Percentiles rank a stretch among this genome's conserved stretches.
Conservation (phyloP, 2,113 vertebrate species). For the Greenwoodochromis staneri region DNA sequence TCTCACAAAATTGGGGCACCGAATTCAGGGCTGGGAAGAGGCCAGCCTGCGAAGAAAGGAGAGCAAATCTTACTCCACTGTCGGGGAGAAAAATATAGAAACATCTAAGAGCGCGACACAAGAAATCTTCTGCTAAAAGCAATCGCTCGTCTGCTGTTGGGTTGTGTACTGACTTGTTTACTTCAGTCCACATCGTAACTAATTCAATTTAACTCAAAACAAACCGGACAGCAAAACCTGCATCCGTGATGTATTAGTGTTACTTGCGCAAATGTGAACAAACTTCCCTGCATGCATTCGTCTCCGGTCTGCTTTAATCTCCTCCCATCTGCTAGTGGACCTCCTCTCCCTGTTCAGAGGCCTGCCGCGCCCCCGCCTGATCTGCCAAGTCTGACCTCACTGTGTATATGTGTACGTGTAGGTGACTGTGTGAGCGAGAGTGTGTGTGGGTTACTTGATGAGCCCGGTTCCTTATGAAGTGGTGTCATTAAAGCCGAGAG, state of each 20-base stretch:
- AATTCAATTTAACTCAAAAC: background rate
- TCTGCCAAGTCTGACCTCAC: slow-evolving; percentile 58
- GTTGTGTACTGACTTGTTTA: background rate
- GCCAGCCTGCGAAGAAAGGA: background rate
- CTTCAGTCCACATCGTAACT: background rate
- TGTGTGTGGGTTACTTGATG: slow-evolving; percentile 57
- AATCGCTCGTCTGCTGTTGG: background rate
- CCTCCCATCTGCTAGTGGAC: slow-evolving; percentile 70
- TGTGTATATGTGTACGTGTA: background rate
- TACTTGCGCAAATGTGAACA: background rate
- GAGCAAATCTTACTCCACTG: background rate
- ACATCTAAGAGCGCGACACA: background rate
- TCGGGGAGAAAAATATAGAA: background rate
- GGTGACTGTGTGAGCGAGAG: background rate
- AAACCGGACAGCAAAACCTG: background rate
- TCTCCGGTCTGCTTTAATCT: slow-evolving; percentile 57
- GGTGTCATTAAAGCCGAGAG: slow-evolving; percentile 68
- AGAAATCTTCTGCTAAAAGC: background rate
- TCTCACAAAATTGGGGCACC: slow-evolving; percentile 47
- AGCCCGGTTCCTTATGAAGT: slow-evolving; percentile 70
- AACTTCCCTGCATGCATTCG: background rate
- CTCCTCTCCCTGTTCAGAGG: slow-evolving; percentile 54
- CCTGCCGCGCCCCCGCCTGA: slow-evolving; percentile 46
- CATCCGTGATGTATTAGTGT: background rate
- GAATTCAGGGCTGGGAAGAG: slow-evolving; percentile 3